Evolutionary conservation across 1,140 invertebrate species (phyloP).

Genomic region (Papilio machaon): DNA sequence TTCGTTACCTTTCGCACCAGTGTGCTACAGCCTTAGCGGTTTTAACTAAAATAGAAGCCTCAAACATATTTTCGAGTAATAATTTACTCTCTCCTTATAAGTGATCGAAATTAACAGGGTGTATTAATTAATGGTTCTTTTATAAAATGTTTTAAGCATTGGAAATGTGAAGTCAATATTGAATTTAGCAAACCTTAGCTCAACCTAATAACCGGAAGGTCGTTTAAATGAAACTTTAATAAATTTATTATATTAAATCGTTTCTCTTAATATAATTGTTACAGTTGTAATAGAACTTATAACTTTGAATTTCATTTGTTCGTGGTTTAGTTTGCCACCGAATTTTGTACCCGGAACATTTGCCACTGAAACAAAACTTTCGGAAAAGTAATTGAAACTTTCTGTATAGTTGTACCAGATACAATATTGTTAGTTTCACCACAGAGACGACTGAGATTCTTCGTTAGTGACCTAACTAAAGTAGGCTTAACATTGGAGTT

Average conservation of each 20-base stretch:
- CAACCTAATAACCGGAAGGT: not conserved
- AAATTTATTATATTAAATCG: not conserved
- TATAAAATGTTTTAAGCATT: not conserved
- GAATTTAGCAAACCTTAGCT: not conserved
- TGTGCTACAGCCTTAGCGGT: too few relatives aligned
- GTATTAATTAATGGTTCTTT: not conserved
- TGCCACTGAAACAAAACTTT: not conserved
- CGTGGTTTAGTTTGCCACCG: not conserved
- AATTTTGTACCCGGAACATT: not conserved
- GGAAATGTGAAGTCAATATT: not conserved
- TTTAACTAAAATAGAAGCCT: not conserved
- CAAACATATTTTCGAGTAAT: not conserved
- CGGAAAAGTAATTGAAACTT: conserved; percentile 5
- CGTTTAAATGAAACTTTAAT: not conserved
- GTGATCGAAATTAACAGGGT: not conserved
- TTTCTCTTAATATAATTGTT: not conserved
- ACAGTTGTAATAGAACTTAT: not conserved
- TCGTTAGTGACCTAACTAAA: not conserved
- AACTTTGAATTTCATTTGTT: not conserved
- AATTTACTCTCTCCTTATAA: not conserved
- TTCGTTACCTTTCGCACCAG: too few relatives aligned
- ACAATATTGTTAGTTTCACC: not conserved
- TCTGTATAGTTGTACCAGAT: not conserved
- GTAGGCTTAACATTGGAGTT: not conserved
- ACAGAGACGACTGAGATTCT: not conserved